These are phyloP conservation scores for Calonectris borealis DNA, from an alignment of 2,113 vertebrate genomes.

Conservation along the genomic window DNA sequence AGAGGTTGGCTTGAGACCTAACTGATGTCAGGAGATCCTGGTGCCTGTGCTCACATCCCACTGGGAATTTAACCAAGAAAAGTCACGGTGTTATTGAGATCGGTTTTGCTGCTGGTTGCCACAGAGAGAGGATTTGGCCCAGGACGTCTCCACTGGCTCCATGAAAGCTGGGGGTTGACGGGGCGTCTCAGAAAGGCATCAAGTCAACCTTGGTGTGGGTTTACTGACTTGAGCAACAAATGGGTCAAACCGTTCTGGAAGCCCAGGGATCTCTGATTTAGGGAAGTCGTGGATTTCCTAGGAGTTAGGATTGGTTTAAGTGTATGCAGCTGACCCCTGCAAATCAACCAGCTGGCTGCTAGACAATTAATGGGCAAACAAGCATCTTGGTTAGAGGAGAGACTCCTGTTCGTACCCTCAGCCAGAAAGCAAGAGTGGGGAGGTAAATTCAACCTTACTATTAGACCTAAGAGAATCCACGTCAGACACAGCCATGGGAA, in stretches of 20 bases:
- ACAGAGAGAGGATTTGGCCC: neutral
- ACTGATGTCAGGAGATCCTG: neutral
- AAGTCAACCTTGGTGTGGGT: neutral
- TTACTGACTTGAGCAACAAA: neutral
- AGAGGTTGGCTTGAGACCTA: neutral
- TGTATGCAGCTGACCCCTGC: neutral
- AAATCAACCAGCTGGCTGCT: neutral
- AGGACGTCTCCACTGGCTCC: neutral
- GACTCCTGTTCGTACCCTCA: neutral
- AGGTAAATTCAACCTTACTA: neutral
- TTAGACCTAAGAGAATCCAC: neutral
- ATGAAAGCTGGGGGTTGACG: neutral
- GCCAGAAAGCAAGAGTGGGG: neutral
- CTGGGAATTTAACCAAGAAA: neutral
- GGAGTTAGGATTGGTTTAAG: neutral
- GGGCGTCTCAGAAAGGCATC: neutral
- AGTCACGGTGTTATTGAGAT: neutral
- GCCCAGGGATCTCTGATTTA: neutral
- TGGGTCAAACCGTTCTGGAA: neutral
- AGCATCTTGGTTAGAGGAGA: neutral
- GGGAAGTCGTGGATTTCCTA: neutral
- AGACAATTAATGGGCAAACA: neutral
- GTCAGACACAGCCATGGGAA: neutral
- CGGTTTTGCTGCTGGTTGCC: neutral
- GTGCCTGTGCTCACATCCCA: neutral